Conservation (phyloP, 1,140 invertebrate genomes). For the Drepana arcuata region DNA sequence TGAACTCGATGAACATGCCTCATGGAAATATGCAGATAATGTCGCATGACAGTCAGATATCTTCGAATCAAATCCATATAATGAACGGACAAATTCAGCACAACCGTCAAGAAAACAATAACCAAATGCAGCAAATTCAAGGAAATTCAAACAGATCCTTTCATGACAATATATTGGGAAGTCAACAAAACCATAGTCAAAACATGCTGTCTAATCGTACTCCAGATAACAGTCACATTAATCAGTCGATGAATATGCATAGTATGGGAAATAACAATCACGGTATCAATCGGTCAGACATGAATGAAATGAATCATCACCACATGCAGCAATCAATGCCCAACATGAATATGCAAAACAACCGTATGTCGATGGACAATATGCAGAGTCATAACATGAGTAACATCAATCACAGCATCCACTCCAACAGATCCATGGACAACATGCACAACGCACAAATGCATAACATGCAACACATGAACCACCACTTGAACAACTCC, state of each 20-base stretch:
- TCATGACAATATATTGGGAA: slow-evolving; percentile 48
- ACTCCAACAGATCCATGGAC: slow-evolving; percentile 52
- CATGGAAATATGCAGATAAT: slow-evolving; percentile 59
- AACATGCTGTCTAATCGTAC: slow-evolving; percentile 49
- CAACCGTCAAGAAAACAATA: slow-evolving; percentile 43
- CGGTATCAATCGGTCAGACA: slow-evolving; percentile 41
- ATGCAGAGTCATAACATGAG: slow-evolving; percentile 52
- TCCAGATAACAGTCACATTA: slow-evolving; percentile 46
- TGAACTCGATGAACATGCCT: slow-evolving; percentile 38
- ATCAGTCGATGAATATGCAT: slow-evolving; percentile 56
- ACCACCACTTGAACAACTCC: slow-evolving; percentile 47
- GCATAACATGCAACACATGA: slow-evolving; percentile 58
- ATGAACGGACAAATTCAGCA: slow-evolving; percentile 65
- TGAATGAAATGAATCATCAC: slow-evolving; percentile 56
- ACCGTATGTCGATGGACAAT: slow-evolving; percentile 60
- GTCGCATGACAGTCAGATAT: slow-evolving; percentile 41
- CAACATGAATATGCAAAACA: slow-evolving; percentile 60
- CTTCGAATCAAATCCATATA: slow-evolving; percentile 58
- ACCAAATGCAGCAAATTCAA: slow-evolving; percentile 50
- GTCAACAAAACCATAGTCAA: slow-evolving; percentile 43
- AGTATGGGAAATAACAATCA: slow-evolving; percentile 44
- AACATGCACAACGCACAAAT: slow-evolving; percentile 54
- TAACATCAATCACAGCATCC: slow-evolving; percentile 51
- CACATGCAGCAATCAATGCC: slow-evolving; percentile 57
- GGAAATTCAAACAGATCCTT: slow-evolving; percentile 39